Percentiles rank a stretch among this genome's conserved stretches.
Conservation (phyloP, 2,113 vertebrate species). For the Gulo gulo region DNA sequence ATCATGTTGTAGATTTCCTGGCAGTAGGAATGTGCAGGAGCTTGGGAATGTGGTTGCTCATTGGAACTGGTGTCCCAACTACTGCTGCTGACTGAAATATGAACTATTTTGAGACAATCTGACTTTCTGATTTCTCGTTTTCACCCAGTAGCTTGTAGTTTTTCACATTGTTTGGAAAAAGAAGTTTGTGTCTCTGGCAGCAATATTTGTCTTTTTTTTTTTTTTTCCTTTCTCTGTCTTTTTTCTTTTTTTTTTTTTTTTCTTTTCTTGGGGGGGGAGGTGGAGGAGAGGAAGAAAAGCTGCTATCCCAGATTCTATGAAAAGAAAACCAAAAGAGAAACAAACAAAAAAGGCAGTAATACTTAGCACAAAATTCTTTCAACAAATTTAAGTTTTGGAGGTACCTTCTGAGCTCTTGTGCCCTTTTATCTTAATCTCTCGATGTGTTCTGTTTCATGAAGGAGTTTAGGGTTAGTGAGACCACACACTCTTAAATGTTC, state of each 20-base stretch:
- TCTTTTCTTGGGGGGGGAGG: too few species aligned
- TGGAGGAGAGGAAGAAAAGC: neutral
- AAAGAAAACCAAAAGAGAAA: neutral
- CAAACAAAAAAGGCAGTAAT: neutral
- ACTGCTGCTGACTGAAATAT: neutral
- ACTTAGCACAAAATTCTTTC: neutral
- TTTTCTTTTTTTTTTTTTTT: neutral
- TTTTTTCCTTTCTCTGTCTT: neutral
- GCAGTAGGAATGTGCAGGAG: neutral
- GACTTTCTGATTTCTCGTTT: conserved; percentile 5
- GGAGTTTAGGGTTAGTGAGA: conserved; percentile 66
- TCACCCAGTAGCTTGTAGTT: neutral
- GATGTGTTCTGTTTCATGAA: conserved; percentile 25
- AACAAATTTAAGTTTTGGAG: neutral
- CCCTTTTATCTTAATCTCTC: conserved; percentile 9
- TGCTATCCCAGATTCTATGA: neutral
- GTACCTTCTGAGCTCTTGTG: neutral
- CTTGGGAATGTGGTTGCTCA: too few species aligned
- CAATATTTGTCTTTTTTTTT: neutral
- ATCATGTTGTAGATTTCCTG: neutral
- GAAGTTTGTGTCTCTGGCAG: neutral
- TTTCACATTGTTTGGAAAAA: neutral
- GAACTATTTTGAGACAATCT: neutral
- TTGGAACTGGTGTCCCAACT: neutral
- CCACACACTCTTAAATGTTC: conserved; percentile 70